phyloP scores from a whole-genome alignment of 2,888 invertebrate species.

The Liodrosophila aerea region DNA sequence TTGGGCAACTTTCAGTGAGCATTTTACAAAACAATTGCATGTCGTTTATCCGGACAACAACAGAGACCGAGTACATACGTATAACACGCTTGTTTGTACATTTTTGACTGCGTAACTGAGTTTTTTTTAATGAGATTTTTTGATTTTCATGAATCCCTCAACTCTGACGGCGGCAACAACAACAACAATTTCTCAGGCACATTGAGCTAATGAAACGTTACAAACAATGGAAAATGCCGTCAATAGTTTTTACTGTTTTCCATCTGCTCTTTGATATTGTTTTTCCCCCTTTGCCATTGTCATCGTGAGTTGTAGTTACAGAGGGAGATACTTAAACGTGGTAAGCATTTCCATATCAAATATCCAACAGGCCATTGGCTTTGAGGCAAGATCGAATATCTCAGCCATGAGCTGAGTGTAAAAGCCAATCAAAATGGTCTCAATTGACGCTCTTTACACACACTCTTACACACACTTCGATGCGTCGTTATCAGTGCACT shows the following conservation, averaged over 20 bases:
- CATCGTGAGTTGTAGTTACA: constrained; percentile 26
- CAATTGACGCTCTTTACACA: no score
- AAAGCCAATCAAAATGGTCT: background rate
- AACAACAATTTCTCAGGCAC: constrained; percentile 45
- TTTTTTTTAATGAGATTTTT: constrained; percentile 40
- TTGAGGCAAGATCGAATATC: no score
- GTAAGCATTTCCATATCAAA: constrained; percentile 56
- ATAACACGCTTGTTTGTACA: background rate
- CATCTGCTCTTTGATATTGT: background rate
- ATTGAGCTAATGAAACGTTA: constrained; percentile 55
- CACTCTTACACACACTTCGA: no score
- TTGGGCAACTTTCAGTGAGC: constrained; percentile 10
- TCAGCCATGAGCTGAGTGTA: constrained; percentile 37
- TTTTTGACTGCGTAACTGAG: constrained; percentile 21
- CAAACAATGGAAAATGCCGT: constrained; percentile 55
- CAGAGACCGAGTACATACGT: background rate
- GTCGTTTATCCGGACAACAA: constrained; percentile 6
- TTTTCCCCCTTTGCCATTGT: constrained; percentile 14
- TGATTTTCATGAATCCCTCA: constrained; percentile 51
- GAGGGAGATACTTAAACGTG: constrained; percentile 34
- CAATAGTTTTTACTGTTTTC: constrained; percentile 20
- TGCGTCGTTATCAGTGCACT: constrained; percentile 13
- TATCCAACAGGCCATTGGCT: constrained; percentile 45
- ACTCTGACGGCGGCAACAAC: constrained; percentile 31
- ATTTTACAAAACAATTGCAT: constrained; percentile 32